phyloP scores from a whole-genome alignment of 2,113 vertebrate genomes.

The Tursiops truncatus region DNA sequence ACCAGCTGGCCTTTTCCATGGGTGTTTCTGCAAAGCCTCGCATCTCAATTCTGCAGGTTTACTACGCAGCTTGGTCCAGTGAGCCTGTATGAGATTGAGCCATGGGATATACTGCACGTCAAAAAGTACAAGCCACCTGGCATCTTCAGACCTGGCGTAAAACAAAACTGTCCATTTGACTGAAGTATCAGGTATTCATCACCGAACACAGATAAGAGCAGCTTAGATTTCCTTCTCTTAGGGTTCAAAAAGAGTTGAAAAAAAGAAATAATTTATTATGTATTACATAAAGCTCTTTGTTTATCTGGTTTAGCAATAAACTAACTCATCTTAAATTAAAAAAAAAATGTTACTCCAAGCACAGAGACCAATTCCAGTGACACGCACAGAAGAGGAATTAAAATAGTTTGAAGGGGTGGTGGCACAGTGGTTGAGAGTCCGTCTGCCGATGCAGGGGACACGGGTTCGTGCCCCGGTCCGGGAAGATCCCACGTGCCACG shows the following conservation, averaged over 20 bases:
- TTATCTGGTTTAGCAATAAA: not conserved
- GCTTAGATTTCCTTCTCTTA: not conserved
- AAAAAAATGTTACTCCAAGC: not conserved
- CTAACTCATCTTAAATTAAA: not conserved
- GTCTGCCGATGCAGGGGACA: too few relatives aligned
- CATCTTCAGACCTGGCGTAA: not conserved
- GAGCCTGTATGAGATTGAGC: not conserved
- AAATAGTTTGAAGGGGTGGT: not conserved
- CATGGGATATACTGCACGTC: fast-evolving
- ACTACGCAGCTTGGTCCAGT: not conserved
- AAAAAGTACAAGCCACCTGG: fast-evolving
- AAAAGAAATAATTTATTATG: not conserved
- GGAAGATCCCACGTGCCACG: too few relatives aligned
- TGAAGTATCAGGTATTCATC: not conserved
- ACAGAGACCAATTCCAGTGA: not conserved
- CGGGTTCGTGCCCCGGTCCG: too few relatives aligned
- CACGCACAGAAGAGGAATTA: not conserved
- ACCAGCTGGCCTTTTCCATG: not conserved
- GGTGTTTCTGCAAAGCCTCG: not conserved
- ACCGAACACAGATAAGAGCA: not conserved
- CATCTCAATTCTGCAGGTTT: not conserved
- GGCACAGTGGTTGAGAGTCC: too few relatives aligned
- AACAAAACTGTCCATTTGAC: not conserved
- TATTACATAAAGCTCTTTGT: not conserved
- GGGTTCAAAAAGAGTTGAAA: not conserved